These are phyloP conservation scores for Hymenochirus boettgeri DNA, from an alignment of 2,113 vertebrate genomes.

Conservation along the genomic window DNA sequence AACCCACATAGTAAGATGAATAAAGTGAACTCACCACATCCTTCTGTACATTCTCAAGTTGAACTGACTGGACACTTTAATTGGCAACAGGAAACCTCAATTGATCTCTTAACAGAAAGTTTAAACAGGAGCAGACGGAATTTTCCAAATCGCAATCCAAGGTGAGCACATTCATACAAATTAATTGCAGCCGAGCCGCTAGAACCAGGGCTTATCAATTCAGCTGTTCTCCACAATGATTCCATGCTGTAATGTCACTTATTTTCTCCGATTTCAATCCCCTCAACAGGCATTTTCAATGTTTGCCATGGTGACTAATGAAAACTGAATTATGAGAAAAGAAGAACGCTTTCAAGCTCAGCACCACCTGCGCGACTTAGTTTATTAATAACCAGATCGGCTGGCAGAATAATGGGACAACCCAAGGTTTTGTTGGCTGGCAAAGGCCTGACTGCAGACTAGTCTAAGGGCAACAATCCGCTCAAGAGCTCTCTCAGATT, in stretches of 20 bases:
- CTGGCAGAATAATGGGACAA: neutral
- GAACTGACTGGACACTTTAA: neutral
- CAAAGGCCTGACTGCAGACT: neutral
- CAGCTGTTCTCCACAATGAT: constrained; percentile 32
- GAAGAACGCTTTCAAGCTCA: constrained; percentile 29
- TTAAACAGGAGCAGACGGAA: neutral
- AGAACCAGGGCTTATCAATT: constrained; percentile 24
- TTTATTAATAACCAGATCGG: neutral
- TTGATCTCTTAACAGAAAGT: neutral
- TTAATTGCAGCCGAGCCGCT: constrained; percentile 25
- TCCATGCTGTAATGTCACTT: constrained; percentile 33
- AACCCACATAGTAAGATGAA: no score
- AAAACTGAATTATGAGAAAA: constrained; percentile 51
- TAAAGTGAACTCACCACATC: constrained; percentile 6
- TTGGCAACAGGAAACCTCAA: neutral
- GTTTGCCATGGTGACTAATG: constrained; percentile 69
- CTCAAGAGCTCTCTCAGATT: neutral
- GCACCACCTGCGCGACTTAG: constrained; percentile 43
- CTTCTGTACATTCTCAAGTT: constrained; percentile 4
- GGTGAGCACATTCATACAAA: constrained; percentile 11
- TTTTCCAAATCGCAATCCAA: neutral
- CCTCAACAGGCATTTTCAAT: constrained; percentile 51
- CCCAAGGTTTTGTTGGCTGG: neutral
- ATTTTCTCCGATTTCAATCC: constrained; percentile 47
- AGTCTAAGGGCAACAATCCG: neutral